Conservation (phyloP, 2,113 vertebrate species). For the Passer montanus region DNA sequence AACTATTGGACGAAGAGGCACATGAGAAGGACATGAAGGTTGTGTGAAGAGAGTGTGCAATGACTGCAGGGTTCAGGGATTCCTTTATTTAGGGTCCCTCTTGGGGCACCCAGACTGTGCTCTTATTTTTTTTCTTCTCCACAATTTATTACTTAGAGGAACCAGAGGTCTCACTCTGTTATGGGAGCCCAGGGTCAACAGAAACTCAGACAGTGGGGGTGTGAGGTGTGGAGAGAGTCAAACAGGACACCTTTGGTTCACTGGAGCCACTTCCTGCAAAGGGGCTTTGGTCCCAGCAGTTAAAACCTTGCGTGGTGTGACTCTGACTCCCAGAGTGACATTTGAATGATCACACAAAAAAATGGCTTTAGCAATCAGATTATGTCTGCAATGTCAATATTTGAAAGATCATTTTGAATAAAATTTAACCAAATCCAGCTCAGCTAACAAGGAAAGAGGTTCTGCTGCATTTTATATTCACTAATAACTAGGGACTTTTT, state of each 20-base stretch:
- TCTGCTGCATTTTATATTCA: neutral
- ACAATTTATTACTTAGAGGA: neutral
- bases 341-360: neutral
- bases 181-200: fast-evolving
- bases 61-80: neutral
- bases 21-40: neutral
- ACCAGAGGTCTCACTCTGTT: neutral
- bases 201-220: neutral
- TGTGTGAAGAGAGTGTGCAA: neutral
- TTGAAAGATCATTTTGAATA: neutral
- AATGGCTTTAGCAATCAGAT: neutral
- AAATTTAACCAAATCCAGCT: neutral
- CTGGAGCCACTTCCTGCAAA: neutral
- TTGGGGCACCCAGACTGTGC: neutral
- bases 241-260: neutral
- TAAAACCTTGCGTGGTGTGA: neutral
- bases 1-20: neutral
- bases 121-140: neutral
- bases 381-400: neutral
- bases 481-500: fast-evolving
- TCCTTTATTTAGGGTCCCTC: neutral
- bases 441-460: neutral
- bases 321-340: neutral
- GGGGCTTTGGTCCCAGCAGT: neutral
- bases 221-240: neutral